Evolutionary conservation across 1,140 invertebrate species (phyloP), one percentile per base, ranked within the genome.

Genomic region (Camponotus pennsylvanicus): DNA sequence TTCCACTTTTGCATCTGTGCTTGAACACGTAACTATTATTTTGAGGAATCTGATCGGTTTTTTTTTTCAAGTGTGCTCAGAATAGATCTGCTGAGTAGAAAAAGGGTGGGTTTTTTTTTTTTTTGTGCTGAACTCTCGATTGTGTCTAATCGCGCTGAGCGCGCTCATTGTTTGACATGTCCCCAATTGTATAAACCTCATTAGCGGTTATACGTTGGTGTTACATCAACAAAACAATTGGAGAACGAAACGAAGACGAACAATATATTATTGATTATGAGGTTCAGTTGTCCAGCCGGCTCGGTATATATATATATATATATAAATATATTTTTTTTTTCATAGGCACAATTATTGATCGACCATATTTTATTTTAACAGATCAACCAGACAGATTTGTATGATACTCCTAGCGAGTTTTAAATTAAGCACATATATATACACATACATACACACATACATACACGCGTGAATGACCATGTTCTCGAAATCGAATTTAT

Each of bases 371-470:
- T 9, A 45, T 76, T 61, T 32, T 32, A 40, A 34, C 71, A 66
- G 57, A 86, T 75, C 15, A 21, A 83, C 6, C 49, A 15, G 37
- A 80, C 42, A 49, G 52, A 87, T 87, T 85, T 63, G 21, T 85
- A 86, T 40, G 61, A 87, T 86, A 69, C 76, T 88, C 59, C 67
- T 86, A 88, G 78, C 64, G 57, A 88, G 76, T 88, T 88, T 88
- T 66, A 88, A 52, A 88, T 86, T 37, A 15, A 83, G 59, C 52
- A 64, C 77, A 77, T 45, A 83, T 8, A 13, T 9, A 42, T 27
- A 40, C 27, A 6, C 13, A 52, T 0, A 78, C 5, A 66, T n/a
- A 37, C 77, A 42, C 34, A 40, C 11, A 37, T 21, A 71, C 9
- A 82, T 21, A 13, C 40, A 66, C 61, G 82, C 73, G 52, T 67